Percentiles rank a stretch among this genome's conserved stretches.
phyloP scores from a whole-genome alignment of 2,113 vertebrate genomes.

The Apteryx mantelli region DNA sequence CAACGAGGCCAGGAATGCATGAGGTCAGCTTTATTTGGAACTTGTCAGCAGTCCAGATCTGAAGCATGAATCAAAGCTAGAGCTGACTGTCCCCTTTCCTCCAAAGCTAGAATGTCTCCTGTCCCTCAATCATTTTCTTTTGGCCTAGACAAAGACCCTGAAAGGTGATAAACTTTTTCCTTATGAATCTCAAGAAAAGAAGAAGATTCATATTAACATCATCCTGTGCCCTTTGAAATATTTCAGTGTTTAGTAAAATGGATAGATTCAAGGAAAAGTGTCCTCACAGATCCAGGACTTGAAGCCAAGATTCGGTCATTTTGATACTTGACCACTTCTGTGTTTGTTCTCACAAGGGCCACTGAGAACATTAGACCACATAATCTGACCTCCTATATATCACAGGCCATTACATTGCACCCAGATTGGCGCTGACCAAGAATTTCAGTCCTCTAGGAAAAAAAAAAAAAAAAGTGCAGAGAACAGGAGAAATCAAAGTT shows the following conservation, averaged over 20 bases:
- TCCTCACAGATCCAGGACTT: background rate
- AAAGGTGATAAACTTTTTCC: background rate
- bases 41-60: background rate
- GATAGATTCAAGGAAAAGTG: background rate
- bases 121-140: background rate
- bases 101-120: background rate
- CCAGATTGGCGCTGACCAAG: background rate
- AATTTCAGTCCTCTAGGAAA: background rate
- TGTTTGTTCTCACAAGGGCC: background rate
- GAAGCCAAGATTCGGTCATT: background rate
- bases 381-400: background rate
- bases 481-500: background rate
- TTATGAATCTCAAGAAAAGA: background rate
- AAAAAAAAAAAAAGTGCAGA: background rate
- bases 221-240: background rate
- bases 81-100: background rate
- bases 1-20: background rate
- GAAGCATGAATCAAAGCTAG: background rate
- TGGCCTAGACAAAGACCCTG: background rate
- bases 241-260: background rate
- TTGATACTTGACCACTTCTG: background rate
- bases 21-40: background rate
- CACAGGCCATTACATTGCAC: background rate
- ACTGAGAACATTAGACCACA: background rate
- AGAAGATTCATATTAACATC: background rate